Percentiles rank a stretch among this genome's conserved stretches.
These are phyloP conservation scores for Ovis aries DNA, from an alignment of 2,113 vertebrate species.

Conservation along the genomic window ARS-UI_Ramb_v3.0 NC_056060.1:97029001-97029500, in stretches of 20 bases:
- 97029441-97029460: neutral
- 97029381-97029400: neutral
- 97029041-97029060: neutral
- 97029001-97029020: neutral
- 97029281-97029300: neutral
- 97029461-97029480: neutral
- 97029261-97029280: neutral
- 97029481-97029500: neutral
- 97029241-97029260: slow-evolving; percentile 18
- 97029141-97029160: neutral
- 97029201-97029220: neutral
- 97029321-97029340: neutral
- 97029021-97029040: neutral
- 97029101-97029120: neutral
- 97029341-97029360: neutral
- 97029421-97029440: neutral
- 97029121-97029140: neutral
- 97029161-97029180: neutral
- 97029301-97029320: neutral
- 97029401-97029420: neutral
- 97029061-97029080: neutral
- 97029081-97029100: neutral
- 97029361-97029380: neutral
- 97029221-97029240: neutral
- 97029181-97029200: neutral